Conservation (phyloP, 2,888 invertebrate species). For the Rutpela maculata region DNA sequence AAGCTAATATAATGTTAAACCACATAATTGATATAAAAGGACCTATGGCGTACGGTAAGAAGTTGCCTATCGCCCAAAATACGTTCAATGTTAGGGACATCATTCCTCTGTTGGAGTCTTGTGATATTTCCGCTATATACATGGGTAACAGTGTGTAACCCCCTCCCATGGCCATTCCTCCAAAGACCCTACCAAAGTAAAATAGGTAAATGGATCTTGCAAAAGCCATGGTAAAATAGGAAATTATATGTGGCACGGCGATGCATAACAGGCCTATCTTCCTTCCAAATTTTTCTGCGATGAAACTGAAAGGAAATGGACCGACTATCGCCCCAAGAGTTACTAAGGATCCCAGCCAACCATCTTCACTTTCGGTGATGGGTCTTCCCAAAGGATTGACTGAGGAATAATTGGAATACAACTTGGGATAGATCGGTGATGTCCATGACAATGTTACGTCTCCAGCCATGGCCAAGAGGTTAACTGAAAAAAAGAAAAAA, state of each 20-base stretch:
- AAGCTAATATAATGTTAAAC: too few species aligned
- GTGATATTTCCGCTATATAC: too few species aligned
- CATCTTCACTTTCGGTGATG: conserved; percentile 70
- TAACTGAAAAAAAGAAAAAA: conserved; percentile 53
- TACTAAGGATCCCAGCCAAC: conserved; percentile 75
- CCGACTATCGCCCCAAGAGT: conserved; percentile 76
- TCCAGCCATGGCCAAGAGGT: conserved; percentile 59
- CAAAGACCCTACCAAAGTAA: conserved; percentile 72
- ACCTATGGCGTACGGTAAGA: conserved; percentile 82
- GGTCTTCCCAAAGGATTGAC: conserved; percentile 66
- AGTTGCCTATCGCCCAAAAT: conserved; percentile 81
- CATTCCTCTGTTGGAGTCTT: conserved; percentile 86
- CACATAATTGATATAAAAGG: conserved; percentile 81
- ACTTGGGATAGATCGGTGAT: conserved; percentile 60
- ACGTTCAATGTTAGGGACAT: conserved; percentile 81
- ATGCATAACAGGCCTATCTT: conserved; percentile 80
- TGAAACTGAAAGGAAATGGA: conserved; percentile 81
- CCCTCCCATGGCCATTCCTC: conserved; percentile 81
- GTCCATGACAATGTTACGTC: too few species aligned
- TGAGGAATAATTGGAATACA: conserved; percentile 57
- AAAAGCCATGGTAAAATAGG: conserved; percentile 58
- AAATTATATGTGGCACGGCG: conserved; percentile 57
- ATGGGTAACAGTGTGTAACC: conserved; percentile 85
- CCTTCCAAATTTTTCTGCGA: conserved; percentile 80
- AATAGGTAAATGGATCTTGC: conserved; percentile 52